Conservation (phyloP, 2,113 vertebrate genomes). For the Cromileptes altivelis region DNA sequence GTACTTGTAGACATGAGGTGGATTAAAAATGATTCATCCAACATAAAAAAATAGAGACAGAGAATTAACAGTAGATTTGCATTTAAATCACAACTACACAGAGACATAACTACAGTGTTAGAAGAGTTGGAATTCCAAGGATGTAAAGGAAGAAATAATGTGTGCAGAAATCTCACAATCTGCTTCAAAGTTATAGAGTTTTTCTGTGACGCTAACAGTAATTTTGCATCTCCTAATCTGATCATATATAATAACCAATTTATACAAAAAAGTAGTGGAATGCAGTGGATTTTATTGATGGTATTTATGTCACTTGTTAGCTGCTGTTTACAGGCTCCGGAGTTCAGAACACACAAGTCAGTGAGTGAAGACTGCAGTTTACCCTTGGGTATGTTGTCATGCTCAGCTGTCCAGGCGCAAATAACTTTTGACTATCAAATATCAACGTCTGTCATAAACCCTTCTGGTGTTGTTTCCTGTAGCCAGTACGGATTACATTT, state of each 20-base stretch:
- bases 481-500: not conserved
- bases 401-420: slow-evolving; percentile 8
- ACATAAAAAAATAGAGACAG: not conserved
- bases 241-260: not conserved
- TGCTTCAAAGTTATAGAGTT: not conserved
- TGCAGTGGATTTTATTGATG: no score
- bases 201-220: not conserved
- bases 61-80: not conserved
- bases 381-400: slow-evolving; percentile 19
- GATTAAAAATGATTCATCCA: not conserved
- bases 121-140: not conserved
- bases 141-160: not conserved
- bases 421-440: slow-evolving; percentile 19
- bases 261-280: no score
- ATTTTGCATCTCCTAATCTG: not conserved
- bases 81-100: not conserved
- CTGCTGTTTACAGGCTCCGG: not conserved
- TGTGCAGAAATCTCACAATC: no score
- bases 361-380: not conserved
- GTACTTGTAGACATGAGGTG: not conserved
- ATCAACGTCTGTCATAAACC: slow-evolving; percentile 30
- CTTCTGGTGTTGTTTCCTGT: slow-evolving; percentile 17
- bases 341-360: slow-evolving; percentile 6
- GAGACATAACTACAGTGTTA: not conserved
- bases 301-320: not conserved